phyloP scores from a whole-genome alignment of 1,140 invertebrate genomes.

The Archivesica marissinica region DNA sequence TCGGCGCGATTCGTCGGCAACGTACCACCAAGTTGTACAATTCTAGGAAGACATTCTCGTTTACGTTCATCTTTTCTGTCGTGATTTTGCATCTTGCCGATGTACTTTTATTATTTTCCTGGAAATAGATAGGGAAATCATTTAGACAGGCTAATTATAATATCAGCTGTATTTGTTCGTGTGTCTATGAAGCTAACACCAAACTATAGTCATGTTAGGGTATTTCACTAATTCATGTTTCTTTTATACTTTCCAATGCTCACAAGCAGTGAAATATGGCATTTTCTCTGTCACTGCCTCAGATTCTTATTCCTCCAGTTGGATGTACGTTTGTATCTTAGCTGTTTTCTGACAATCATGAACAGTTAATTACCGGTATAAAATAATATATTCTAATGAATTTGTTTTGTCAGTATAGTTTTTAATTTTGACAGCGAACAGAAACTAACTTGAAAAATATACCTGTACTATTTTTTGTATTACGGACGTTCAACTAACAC shows the following conservation, averaged over 20 bases:
- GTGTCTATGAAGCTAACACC: neutral
- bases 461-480: too few relatives aligned
- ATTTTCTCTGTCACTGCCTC: too few relatives aligned
- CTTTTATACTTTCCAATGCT: neutral
- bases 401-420: too few relatives aligned
- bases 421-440: too few relatives aligned
- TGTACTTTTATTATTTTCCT: too few relatives aligned
- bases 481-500: too few relatives aligned
- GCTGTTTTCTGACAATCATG: too few relatives aligned
- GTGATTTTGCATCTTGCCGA: neutral
- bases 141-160: neutral
- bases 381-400: too few relatives aligned
- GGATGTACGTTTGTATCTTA: too few relatives aligned
- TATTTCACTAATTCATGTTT: neutral
- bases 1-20: neutral
- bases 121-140: neutral
- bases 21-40: slow-evolving; percentile 31
- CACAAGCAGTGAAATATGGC: neutral
- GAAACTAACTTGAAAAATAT: too few relatives aligned
- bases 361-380: too few relatives aligned
- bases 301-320: too few relatives aligned
- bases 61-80: neutral
- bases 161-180: neutral
- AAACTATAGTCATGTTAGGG: neutral
- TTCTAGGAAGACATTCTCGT: slow-evolving; percentile 13